phyloP scores from a whole-genome alignment of 1,140 invertebrate species.

The Eubasilissa regina region DNA sequence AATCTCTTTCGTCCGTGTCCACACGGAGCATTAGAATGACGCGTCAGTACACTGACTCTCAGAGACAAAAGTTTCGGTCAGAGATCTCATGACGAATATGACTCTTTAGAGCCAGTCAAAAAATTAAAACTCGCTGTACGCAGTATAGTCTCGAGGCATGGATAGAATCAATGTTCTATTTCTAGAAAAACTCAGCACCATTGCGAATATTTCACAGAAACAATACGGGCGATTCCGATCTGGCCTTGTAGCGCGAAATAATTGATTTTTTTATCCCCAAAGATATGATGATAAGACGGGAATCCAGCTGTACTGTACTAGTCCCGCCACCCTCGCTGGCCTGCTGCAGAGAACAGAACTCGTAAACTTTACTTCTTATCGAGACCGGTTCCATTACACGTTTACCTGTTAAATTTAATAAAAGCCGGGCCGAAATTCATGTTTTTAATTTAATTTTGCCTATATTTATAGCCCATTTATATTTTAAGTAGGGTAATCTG shows the following conservation, averaged over 20 bases:
- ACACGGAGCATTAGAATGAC: too few relatives aligned
- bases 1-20: too few relatives aligned
- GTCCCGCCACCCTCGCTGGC: too few relatives aligned
- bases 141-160: too few relatives aligned
- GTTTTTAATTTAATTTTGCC: not conserved
- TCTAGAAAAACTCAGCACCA: not conserved
- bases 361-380: constrained; percentile 29
- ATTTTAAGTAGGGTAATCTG: constrained; percentile 4
- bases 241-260: constrained; percentile 3
- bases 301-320: not conserved
- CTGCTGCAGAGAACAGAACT: not conserved
- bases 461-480: constrained; percentile 5
- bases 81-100: too few relatives aligned
- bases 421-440: constrained; percentile 10
- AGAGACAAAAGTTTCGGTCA: too few relatives aligned
- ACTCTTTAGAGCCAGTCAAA: too few relatives aligned
- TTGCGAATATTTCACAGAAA: constrained; percentile 2
- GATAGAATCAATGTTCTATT: too few relatives aligned
- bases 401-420: constrained; percentile 31
- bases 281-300: constrained; percentile 13
- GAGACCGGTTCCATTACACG: constrained; percentile 27
- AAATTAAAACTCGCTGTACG: too few relatives aligned
- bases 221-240: not conserved
- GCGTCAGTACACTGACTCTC: too few relatives aligned
- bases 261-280: constrained; percentile 15